Evolutionary conservation across 2,888 invertebrate species (phyloP), one percentile per base, ranked within the genome.

Genomic region (Mesorhabditis sp.): DNA sequence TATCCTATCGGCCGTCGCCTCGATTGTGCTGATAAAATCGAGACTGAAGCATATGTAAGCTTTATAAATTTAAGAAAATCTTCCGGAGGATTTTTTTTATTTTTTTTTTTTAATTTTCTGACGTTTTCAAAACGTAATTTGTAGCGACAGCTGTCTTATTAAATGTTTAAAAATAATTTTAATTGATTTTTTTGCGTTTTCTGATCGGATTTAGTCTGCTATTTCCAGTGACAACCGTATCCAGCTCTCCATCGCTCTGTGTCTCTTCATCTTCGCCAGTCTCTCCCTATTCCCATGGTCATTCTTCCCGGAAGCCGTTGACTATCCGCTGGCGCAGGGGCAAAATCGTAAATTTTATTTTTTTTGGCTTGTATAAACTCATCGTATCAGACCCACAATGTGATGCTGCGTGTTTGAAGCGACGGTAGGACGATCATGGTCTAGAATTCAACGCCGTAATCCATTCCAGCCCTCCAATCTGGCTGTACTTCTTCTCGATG

Each of bases 241-340:
- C 58, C 10, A 50, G n/a, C 7, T 50, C n/a, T 50, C 10, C 58
- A 13, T 50, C 58, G 7, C n/a, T 2, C 58, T 50, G 58, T 10
- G 58, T n/a, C n/a, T 50, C 58, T n/a, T 50, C 58, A 10, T n/a
- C 1, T 50, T 50, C 58, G 58, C 58, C 10, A 50, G 58, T 50
- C 58, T 50, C 58, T 13, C 58, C 58, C 58, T 50, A 13, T 50
- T 50, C 58, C 58, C 58, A n/a, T 50, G 58, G 58, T n/a, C 58
- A 50, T 50, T 50, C 58, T 50, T 13, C n/a, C 58, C 7, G n/a
- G 28, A 28, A 28, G 28, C 28, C 28, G 28, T 28, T 28, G 28
- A 28, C 28, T 28, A 28, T 28, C 28, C 28, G 28, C 7, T 50
- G 58, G 10, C n/a, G 58, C 58, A 13, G 2, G 58, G n/a, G n/a